Evolutionary conservation across 2,888 invertebrate genomes (phyloP), one percentile per base, ranked within the genome.

Genomic region (Stenolophus ochropezus): DNA sequence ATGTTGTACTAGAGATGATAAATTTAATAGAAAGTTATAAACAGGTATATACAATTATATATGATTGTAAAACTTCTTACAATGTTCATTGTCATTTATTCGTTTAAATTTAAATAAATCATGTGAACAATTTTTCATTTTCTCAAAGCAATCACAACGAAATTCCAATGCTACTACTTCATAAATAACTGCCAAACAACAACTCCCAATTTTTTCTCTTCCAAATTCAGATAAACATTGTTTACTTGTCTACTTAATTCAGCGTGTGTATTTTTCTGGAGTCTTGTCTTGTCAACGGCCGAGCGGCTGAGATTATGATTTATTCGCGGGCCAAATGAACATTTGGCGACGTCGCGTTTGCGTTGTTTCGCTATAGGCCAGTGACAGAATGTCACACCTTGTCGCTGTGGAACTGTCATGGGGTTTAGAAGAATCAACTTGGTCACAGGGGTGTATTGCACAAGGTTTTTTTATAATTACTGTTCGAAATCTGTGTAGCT

Each of bases 311-410:
- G 23, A 20, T 14, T 71, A 47, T 71, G 71, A 71, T 71, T 71
- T 71, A 71, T 71, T 71, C 71, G 16, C 47, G 11, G 27, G 0
- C 71, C 42, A 71, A 71, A 71, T 71, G 27, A 71, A 71, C 71
- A 71, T 71, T 71, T 20, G 14, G 18, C 11, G 56, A 11, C 20
- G 56, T 42, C 11, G 18, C n/a, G n/a, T n/a, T n/a, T n/a, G n/a
- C n/a, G 25, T 25, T 65, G 27, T 65, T 65, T 65, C 25, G 23
- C 65, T n/a, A n/a, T n/a, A n/a, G 6, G 42, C 20, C 42, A 71
- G 18, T 42, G 71, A 20, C 42, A 20, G 20, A 33, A 14, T 71
- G 65, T 65, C 65, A 27, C 65, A 65, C 65, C 65, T 71, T 71
- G 42, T 42, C 47, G 20, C 42, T 11, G 71, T 65, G 18, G 16